A percentile compares a stretch with the other conserved stretches of the same genome.
Conservation (phyloP, 1,140 invertebrate species). For the Hylaeus volcanicus region DNA sequence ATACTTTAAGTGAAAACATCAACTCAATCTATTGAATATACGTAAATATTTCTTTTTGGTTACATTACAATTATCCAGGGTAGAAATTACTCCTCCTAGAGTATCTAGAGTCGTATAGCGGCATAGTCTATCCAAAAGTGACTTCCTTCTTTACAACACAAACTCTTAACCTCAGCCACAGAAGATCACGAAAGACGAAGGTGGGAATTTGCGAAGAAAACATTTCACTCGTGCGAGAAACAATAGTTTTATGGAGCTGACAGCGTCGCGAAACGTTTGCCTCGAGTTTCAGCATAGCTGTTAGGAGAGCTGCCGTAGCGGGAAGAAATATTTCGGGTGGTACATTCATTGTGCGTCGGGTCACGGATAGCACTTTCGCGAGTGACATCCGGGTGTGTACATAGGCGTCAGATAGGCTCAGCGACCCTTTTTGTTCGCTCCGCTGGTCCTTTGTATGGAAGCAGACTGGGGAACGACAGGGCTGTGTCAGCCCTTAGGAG, state of each 20-base stretch:
- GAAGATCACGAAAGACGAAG: not conserved
- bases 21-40: too few relatives aligned
- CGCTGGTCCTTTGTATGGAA: slow-evolving; percentile 8
- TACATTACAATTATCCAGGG: too few relatives aligned
- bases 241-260: slow-evolving; percentile 19
- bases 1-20: too few relatives aligned
- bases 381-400: slow-evolving; percentile 14
- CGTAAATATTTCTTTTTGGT: too few relatives aligned
- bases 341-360: slow-evolving; percentile 42
- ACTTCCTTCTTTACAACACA: not conserved
- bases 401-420: slow-evolving; percentile 36
- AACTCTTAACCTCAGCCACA: not conserved
- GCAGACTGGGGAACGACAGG: slow-evolving; percentile 32
- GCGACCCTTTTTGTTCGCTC: slow-evolving; percentile 22
- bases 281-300: slow-evolving; percentile 24
- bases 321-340: slow-evolving; percentile 44
- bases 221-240: slow-evolving; percentile 12
- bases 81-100: too few relatives aligned
- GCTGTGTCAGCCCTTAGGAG: slow-evolving; percentile 24
- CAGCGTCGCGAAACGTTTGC: not conserved
- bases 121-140: too few relatives aligned
- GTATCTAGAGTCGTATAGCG: too few relatives aligned
- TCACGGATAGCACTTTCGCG: slow-evolving; percentile 12
- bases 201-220: not conserved
- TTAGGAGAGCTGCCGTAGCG: not conserved